These are phyloP conservation scores for Threskiornis aethiopicus DNA, from an alignment of 2,797 vertebrate species.

Conservation along the genomic window DNA sequence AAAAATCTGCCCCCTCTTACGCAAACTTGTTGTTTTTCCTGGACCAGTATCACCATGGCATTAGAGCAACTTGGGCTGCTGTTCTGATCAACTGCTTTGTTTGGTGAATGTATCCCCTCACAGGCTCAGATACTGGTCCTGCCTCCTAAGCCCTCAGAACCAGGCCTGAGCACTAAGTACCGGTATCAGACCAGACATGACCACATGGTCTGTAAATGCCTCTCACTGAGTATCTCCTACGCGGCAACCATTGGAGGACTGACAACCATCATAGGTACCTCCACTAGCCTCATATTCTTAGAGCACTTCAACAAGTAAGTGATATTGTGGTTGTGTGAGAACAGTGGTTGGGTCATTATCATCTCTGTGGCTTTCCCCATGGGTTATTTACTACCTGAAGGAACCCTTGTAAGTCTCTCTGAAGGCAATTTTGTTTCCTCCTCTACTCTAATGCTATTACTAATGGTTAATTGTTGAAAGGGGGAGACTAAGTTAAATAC, in stretches of 20 bases:
- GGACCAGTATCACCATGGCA: not conserved
- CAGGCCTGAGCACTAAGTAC: slow-evolving; percentile 21
- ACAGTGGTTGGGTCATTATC: not conserved
- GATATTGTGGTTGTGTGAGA: not conserved
- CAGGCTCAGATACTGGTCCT: slow-evolving; percentile 73
- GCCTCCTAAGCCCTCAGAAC: slow-evolving; percentile 31
- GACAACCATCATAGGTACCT: slow-evolving; percentile 96
- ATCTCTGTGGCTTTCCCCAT: not conserved
- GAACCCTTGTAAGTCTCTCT: not conserved
- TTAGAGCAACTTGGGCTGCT: not conserved
- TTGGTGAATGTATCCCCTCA: not conserved
- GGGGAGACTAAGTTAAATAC: not conserved
- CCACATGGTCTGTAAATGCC: slow-evolving; percentile 96
- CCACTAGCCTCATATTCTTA: slow-evolving; percentile 96
- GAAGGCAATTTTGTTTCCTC: not conserved
- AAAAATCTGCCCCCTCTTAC: not conserved
- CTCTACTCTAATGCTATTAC: not conserved
- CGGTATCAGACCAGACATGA: slow-evolving; percentile 88
- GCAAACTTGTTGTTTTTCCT: not conserved
- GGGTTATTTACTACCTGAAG: not conserved
- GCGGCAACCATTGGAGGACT: slow-evolving; percentile 95
- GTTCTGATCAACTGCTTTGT: not conserved
- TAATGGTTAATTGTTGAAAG: not conserved
- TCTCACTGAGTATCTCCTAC: slow-evolving; percentile 94
- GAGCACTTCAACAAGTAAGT: slow-evolving; percentile 97